Conservation (phyloP, 1,140 invertebrate genomes). For the Popillia japonica region DNA sequence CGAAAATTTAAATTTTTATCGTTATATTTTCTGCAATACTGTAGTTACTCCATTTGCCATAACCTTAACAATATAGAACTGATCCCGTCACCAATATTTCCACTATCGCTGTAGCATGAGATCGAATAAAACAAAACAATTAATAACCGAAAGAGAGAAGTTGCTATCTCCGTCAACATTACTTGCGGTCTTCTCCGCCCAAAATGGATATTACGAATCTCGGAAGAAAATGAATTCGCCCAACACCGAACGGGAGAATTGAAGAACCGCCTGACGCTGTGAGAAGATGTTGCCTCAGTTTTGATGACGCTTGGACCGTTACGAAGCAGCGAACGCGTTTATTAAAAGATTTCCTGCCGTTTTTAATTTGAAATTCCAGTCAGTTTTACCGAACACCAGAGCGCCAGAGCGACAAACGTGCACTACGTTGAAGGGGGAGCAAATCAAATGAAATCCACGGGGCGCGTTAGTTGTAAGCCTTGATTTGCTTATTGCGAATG, state of each 20-base stretch:
- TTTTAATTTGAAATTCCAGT: constrained; percentile 35
- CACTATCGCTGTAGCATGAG: background rate
- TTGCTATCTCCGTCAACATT: background rate
- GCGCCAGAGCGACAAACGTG: background rate
- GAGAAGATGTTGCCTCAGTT: background rate
- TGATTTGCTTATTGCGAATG: constrained; percentile 14
- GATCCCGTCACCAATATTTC: background rate
- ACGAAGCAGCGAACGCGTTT: background rate
- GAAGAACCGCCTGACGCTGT: background rate
- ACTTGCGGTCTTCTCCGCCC: background rate
- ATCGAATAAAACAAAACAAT: background rate
- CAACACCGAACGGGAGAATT: background rate
- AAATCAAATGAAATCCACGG: background rate
- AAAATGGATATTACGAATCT: background rate
- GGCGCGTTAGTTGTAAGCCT: constrained; percentile 3
- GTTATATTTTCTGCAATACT: too few relatives aligned
- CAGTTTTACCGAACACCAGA: background rate
- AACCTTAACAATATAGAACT: too few relatives aligned
- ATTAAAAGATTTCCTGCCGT: constrained; percentile 22
- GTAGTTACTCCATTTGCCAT: too few relatives aligned
- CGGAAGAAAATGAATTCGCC: background rate
- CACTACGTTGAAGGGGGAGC: background rate
- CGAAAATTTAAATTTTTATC: too few relatives aligned
- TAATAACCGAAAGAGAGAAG: background rate
- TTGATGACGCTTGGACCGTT: background rate